Evolutionary conservation across 2,888 invertebrate genomes (phyloP).

Genomic region (Drosophila mercatorum): DNA sequence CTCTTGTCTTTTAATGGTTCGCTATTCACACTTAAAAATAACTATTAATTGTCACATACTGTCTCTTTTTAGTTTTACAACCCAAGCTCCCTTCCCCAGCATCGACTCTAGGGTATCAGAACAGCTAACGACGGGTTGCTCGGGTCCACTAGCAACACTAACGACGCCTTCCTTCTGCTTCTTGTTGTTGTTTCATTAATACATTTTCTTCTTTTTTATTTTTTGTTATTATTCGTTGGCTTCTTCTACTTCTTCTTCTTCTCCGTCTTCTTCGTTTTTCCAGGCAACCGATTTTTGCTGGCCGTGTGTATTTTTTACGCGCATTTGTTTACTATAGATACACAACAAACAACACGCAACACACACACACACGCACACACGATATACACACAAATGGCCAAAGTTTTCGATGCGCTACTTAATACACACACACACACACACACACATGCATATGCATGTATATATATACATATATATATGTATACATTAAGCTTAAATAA

Average conservation of each 20-base stretch:
- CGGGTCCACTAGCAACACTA: conserved; percentile 33
- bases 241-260: conserved; percentile 3
- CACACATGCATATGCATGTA: background rate
- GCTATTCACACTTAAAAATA: too few species aligned
- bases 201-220: conserved; percentile 36
- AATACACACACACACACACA: conserved; percentile 25
- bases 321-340: conserved; percentile 76
- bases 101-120: conserved; percentile 32
- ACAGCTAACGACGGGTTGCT: conserved; percentile 40
- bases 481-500: conserved; percentile 55
- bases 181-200: conserved; percentile 60
- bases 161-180: conserved; percentile 22
- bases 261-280: conserved; percentile 7
- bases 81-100: background rate
- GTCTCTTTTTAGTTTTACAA: too few species aligned
- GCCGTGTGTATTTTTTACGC: conserved; percentile 70
- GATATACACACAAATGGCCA: conserved; percentile 42
- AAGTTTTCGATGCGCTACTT: conserved; percentile 46
- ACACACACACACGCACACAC: conserved; percentile 37
- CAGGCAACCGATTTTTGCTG: conserved; percentile 58
- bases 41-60: too few species aligned
- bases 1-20: too few species aligned
- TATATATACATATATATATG: conserved; percentile 1
- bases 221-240: conserved; percentile 27
- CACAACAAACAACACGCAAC: conserved; percentile 64